Conservation (phyloP, 1,140 invertebrate species). For the Arctopsyche grandis region DNA sequence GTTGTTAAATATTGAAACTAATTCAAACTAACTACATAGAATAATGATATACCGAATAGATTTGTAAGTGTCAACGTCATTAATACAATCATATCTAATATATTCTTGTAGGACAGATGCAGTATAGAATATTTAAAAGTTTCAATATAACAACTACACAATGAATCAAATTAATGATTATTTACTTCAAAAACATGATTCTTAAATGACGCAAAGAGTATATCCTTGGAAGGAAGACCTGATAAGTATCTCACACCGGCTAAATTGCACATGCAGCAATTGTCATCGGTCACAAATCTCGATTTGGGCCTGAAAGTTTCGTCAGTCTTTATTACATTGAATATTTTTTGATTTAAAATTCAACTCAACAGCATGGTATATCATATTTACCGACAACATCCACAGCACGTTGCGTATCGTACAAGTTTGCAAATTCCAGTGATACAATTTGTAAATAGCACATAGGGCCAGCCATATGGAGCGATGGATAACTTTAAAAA, state of each 20-base stretch:
- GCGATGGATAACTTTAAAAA: constrained; percentile 83
- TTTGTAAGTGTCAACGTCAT: no score
- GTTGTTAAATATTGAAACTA: neutral
- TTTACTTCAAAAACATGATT: constrained; percentile 85
- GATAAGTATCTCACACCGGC: constrained; percentile 84
- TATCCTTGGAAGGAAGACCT: constrained; percentile 78
- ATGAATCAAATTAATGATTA: neutral
- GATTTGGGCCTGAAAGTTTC: constrained; percentile 69
- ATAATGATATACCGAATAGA: no score
- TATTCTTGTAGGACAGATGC: no score
- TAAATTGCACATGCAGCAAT: constrained; percentile 90
- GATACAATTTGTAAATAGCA: constrained; percentile 78
- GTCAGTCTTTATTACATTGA: neutral
- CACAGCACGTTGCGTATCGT: constrained; percentile 76
- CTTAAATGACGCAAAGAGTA: constrained; percentile 87
- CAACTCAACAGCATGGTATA: neutral
- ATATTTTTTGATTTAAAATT: constrained; percentile 11
- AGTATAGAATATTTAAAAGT: no score
- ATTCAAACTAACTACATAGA: neutral
- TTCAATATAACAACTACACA: neutral
- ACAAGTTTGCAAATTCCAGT: constrained; percentile 80
- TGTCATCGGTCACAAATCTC: constrained; percentile 81
- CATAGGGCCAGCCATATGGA: constrained; percentile 92
- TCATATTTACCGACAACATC: constrained; percentile 69
- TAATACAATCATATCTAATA: no score